phyloP scores from a whole-genome alignment of 2,797 vertebrate species.

The Rhabdophis nuchalis region DNA sequence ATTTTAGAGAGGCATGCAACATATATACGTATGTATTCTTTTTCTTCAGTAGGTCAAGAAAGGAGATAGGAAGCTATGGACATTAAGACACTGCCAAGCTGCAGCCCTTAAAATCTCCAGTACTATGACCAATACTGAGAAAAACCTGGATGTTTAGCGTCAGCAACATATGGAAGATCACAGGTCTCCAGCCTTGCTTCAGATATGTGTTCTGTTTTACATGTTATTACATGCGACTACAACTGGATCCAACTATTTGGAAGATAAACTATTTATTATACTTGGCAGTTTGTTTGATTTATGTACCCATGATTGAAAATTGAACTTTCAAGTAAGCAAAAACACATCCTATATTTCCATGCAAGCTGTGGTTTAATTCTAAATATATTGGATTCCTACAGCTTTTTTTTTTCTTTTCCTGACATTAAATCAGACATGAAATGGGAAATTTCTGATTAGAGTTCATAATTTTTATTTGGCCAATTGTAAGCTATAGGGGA shows the following conservation, averaged over 20 bases:
- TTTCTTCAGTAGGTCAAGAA: not conserved
- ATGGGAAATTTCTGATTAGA: not conserved
- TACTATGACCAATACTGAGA: not conserved
- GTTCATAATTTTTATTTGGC: not conserved
- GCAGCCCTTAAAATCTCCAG: not conserved
- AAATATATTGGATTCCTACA: not conserved
- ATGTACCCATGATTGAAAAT: not conserved
- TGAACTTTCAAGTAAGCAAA: not conserved
- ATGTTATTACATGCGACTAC: not conserved
- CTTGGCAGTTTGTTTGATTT: not conserved
- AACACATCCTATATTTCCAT: not conserved
- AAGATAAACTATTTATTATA: not conserved
- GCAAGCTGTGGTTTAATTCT: not conserved
- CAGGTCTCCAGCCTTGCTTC: not conserved
- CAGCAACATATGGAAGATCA: not conserved
- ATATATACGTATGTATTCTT: not conserved
- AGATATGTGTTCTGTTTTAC: not conserved
- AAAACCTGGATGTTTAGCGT: not conserved
- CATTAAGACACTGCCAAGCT: not conserved
- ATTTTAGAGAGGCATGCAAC: not conserved
- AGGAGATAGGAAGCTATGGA: not conserved
- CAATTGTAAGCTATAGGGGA: not conserved
- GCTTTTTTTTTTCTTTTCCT: not conserved
- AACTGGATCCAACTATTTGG: not conserved
- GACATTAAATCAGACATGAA: not conserved